These are phyloP conservation scores for Drosophila ironensis DNA, from an alignment of 1,140 invertebrate species.

Conservation along the genomic window DNA sequence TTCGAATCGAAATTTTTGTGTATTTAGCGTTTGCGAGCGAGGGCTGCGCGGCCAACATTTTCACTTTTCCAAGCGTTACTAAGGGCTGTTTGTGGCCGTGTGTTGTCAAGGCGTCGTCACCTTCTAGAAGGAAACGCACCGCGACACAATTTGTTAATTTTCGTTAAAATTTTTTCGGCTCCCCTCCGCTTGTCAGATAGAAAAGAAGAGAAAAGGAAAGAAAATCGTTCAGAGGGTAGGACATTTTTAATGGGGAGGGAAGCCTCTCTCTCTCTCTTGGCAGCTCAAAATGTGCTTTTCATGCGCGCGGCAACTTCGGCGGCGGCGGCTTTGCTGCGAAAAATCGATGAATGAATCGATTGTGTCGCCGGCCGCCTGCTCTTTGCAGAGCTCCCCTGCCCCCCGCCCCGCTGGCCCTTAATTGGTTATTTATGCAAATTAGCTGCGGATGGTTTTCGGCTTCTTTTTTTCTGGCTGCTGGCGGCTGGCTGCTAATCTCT, in stretches of 20 bases:
- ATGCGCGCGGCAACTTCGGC: constrained; percentile 69
- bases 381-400: not conserved
- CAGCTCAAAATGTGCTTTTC: constrained; percentile 68
- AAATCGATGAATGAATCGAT: constrained; percentile 82
- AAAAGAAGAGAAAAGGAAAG: no score
- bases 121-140: constrained; percentile 41
- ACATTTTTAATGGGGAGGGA: not conserved
- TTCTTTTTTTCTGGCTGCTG: no score
- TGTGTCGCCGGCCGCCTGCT: constrained; percentile 35
- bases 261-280: constrained; percentile 10
- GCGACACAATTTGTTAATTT: constrained; percentile 49
- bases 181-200: no score
- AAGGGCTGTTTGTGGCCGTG: constrained; percentile 69
- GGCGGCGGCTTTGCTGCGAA: constrained; percentile 63
- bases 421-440: constrained; percentile 51
- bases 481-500: constrained; percentile 2
- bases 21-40: constrained; percentile 61
- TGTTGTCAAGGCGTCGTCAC: constrained; percentile 55
- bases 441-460: constrained; percentile 24
- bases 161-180: constrained; percentile 55
- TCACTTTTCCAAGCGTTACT: constrained; percentile 53
- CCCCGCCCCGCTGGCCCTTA: constrained; percentile 1
- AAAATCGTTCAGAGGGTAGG: constrained; percentile 32
- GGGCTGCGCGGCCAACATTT: constrained; percentile 58
- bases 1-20: constrained; percentile 69